Evolutionary conservation across 2,113 vertebrate species (phyloP).

Genomic region (Pteropus alecto): DNA sequence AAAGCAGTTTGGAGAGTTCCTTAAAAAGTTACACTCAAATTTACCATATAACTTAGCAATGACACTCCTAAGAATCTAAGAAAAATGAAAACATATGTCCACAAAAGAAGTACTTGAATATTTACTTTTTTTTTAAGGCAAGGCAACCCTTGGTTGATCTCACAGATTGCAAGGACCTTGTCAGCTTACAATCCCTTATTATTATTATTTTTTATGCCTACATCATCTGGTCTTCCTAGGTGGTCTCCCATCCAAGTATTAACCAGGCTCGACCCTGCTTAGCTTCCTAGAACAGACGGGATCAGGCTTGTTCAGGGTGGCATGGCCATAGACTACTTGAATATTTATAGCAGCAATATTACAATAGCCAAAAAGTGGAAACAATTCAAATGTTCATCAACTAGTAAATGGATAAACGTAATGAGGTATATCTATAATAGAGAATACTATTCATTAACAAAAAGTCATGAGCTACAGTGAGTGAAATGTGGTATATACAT

Average conservation of each 20-base stretch:
- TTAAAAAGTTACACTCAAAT: background rate
- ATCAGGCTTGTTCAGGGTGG: too few relatives aligned
- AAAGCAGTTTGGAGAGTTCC: background rate
- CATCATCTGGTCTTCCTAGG: too few relatives aligned
- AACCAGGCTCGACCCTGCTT: too few relatives aligned
- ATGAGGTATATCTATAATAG: background rate
- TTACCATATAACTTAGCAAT: background rate
- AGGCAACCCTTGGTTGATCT: too few relatives aligned
- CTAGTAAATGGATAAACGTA: background rate
- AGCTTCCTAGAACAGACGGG: too few relatives aligned
- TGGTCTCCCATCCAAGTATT: too few relatives aligned
- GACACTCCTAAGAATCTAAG: background rate
- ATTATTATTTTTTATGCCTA: too few relatives aligned
- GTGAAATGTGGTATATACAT: background rate
- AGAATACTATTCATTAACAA: background rate
- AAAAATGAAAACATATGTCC: background rate
- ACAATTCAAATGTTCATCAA: background rate
- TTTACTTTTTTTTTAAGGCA: too few relatives aligned
- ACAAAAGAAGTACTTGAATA: background rate
- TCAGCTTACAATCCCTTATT: too few relatives aligned
- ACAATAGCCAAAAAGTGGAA: background rate
- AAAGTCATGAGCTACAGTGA: background rate
- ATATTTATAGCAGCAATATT: background rate
- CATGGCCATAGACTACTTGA: background rate
- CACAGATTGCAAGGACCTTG: too few relatives aligned